phyloP scores from a whole-genome alignment of 2,888 invertebrate genomes.

The Cerceris rybyensis region DNA sequence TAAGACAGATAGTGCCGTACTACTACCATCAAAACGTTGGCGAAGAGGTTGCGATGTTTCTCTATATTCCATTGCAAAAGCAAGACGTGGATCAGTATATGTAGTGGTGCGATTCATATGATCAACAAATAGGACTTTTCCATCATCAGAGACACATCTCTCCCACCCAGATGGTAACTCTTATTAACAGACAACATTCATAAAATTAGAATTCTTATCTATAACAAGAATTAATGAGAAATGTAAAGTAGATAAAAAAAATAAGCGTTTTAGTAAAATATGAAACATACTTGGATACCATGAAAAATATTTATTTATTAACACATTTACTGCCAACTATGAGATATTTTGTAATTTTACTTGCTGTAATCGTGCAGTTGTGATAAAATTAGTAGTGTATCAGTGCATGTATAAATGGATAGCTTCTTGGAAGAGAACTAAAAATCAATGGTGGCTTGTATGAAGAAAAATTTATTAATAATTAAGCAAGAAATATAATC shows the following conservation, averaged over 20 bases:
- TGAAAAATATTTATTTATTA: too few relatives aligned
- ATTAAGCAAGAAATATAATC: too few relatives aligned
- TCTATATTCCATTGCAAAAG: conserved; percentile 90
- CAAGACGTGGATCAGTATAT: conserved; percentile 94
- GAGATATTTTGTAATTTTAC: too few relatives aligned
- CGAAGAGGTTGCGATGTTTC: conserved; percentile 89
- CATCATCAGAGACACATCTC: conserved; percentile 88
- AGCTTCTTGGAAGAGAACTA: too few relatives aligned
- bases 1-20: conserved; percentile 90
- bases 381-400: too few relatives aligned
- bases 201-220: neutral
- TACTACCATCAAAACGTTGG: conserved; percentile 93
- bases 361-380: too few relatives aligned
- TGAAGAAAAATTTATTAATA: too few relatives aligned
- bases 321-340: too few relatives aligned
- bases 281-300: too few relatives aligned
- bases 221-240: neutral
- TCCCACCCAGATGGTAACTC: conserved; percentile 96
- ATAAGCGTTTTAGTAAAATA: too few relatives aligned
- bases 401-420: too few relatives aligned
- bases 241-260: neutral
- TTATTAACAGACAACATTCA: conserved; percentile 56
- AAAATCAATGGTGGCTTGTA: too few relatives aligned
- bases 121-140: conserved; percentile 89
- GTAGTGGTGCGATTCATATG: conserved; percentile 91